Evolutionary conservation across 1,140 invertebrate species (phyloP), one percentile per base, ranked within the genome.

Genomic region (Euborellia annulipes): DNA sequence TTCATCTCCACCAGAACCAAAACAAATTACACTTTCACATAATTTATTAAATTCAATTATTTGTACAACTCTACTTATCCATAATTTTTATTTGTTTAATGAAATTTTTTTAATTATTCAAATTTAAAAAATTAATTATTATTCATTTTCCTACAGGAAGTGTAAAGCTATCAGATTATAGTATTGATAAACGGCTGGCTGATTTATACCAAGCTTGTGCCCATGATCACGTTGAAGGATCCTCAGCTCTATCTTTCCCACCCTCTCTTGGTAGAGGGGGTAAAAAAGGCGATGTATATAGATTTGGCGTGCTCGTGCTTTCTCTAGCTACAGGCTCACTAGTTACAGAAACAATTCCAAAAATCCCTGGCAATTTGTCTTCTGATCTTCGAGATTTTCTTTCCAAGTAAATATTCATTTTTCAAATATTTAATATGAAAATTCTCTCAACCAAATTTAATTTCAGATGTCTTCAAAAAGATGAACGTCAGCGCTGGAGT

Each of bases 271-370:
- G 74, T 42, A 64, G 73, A 53, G 71, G 78, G 41, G 75, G 71
- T 1, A 82, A 82, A 62, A 83, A 82, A 57, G 67, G 68, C 45
- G 82, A 85, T 59, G 71, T 84, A 53, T 79, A 74, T 55, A 69
- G 73, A 54, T 68, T 83, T 55, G 82, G 77, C 41, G 59, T 73
- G 17, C 58, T 79, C 22, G 46, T 79, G 9, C 54, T 76, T 32
- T 72, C 70, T 3, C 56, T 79, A 42, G 51, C 73, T 3, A 67
- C 66, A 47, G 73, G 75, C 20, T 49, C 49, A 16, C 55, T 64
- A 38, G 61, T 70, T 30, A 56, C 57, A 11, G 66, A 69, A 20
- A 62, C 66, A 46, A 55, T 70, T 39, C 60, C 71, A 11, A 63
- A 69, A 47, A 64, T 76, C 46, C 68, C 71, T 36, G 51, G 59